Evolutionary conservation across 2,888 invertebrate species (phyloP).

Genomic region (Drosophila mercatorum): DNA sequence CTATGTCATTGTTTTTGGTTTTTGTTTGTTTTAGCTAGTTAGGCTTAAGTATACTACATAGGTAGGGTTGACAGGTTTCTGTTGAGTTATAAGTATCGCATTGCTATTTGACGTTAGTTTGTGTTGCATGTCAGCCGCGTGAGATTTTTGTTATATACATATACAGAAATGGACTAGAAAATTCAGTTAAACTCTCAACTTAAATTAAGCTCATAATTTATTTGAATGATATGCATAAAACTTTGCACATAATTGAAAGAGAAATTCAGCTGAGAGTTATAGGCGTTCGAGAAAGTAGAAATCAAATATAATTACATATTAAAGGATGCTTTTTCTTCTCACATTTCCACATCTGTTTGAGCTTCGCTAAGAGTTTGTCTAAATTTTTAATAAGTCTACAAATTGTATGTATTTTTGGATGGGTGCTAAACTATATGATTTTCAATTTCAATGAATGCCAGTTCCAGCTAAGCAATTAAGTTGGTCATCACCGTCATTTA

Average conservation of each 20-base stretch:
- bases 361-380: background rate
- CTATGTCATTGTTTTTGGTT: slow-evolving; percentile 44
- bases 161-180: slow-evolving; percentile 3
- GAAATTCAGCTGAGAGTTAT: background rate
- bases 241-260: background rate
- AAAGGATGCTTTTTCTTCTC: background rate
- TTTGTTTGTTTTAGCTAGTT: slow-evolving; percentile 1
- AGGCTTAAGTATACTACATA: background rate
- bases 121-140: slow-evolving; percentile 33
- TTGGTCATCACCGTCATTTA: slow-evolving; percentile 1
- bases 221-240: background rate
- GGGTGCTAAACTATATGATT: slow-evolving; percentile 7
- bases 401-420: background rate
- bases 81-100: slow-evolving; percentile 41
- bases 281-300: background rate
- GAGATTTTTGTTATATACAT: slow-evolving; percentile 30
- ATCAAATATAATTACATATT: background rate
- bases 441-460: slow-evolving; percentile 5
- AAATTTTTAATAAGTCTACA: background rate
- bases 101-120: slow-evolving; percentile 41
- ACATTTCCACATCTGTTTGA: background rate
- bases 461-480: slow-evolving; percentile 10
- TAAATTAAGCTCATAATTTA: background rate
- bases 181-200: slow-evolving; percentile 1
- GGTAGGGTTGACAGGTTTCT: slow-evolving; percentile 5